A percentile compares a stretch with the other conserved stretches of the same genome.
phyloP scores from a whole-genome alignment of 2,888 invertebrate genomes.

The Labia minor region DNA sequence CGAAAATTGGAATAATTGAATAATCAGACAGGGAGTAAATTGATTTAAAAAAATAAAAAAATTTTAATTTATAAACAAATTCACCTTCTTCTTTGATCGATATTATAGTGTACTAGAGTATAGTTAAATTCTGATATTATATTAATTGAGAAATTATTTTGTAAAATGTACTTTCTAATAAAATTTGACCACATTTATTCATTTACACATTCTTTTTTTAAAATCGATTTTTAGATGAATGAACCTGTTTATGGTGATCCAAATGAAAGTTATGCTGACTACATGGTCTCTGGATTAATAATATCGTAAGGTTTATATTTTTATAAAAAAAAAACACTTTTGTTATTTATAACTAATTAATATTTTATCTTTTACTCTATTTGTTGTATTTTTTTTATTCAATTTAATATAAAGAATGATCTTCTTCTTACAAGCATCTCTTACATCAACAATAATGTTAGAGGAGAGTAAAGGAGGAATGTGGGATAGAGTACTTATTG shows the following conservation, averaged over 20 bases:
- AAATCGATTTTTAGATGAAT: conserved; percentile 47
- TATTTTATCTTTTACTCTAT: conserved; percentile 20
- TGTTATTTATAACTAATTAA: conserved; percentile 24
- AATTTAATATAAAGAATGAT: conserved; percentile 49
- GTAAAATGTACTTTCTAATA: too few relatives aligned
- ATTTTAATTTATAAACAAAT: too few relatives aligned
- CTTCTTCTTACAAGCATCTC: conserved; percentile 73
- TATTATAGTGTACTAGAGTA: too few relatives aligned
- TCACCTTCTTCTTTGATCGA: too few relatives aligned
- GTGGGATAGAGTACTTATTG: conserved; percentile 76
- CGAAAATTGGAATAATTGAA: too few relatives aligned
- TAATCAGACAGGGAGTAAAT: too few relatives aligned
- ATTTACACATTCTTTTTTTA: too few relatives aligned
- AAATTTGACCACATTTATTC: too few relatives aligned
- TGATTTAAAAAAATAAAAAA: too few relatives aligned
- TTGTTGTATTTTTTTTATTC: not conserved
- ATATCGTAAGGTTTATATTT: conserved; percentile 54
- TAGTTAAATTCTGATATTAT: too few relatives aligned
- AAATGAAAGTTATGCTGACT: conserved; percentile 61
- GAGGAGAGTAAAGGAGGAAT: conserved; percentile 72
- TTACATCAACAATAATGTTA: conserved; percentile 73
- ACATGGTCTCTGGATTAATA: conserved; percentile 75
- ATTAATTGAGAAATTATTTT: too few relatives aligned
- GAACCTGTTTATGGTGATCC: conserved; percentile 57
- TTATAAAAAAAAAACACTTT: not conserved